These are phyloP conservation scores for Andricus quercusramuli DNA, from an alignment of 2,888 invertebrate species.

Conservation along the genomic window DNA sequence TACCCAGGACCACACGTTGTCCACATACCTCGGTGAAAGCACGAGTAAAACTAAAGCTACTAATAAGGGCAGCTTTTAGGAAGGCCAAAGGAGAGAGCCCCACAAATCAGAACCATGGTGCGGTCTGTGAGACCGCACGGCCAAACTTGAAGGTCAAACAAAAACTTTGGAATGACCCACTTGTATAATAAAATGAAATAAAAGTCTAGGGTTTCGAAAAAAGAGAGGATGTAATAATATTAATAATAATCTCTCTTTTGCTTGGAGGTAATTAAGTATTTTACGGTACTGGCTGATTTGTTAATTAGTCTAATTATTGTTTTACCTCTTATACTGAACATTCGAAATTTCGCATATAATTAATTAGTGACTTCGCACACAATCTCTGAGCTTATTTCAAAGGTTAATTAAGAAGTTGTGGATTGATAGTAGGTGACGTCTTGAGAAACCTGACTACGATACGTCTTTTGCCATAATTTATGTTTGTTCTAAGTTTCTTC, in stretches of 20 bases:
- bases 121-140: too few relatives aligned
- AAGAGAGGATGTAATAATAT: not conserved
- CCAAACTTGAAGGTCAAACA: too few relatives aligned
- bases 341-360: slow-evolving; percentile 15
- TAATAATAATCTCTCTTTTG: not conserved
- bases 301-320: not conserved
- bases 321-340: not conserved
- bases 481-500: not conserved
- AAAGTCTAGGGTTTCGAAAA: not conserved
- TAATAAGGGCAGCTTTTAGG: too few relatives aligned
- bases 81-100: too few relatives aligned
- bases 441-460: not conserved
- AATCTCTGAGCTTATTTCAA: not conserved
- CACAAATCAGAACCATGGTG: too few relatives aligned
- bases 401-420: slow-evolving; percentile 28
- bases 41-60: too few relatives aligned
- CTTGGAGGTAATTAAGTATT: not conserved
- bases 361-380: slow-evolving; percentile 33
- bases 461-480: not conserved
- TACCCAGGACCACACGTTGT: too few relatives aligned
- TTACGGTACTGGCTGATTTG: not conserved
- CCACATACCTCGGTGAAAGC: too few relatives aligned
- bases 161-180: too few relatives aligned
- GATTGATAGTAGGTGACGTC: slow-evolving; percentile 17
- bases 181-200: not conserved